A percentile compares a stretch with the other conserved stretches of the same genome.
These are phyloP conservation scores for Oligia strigilis DNA, from an alignment of 2,888 invertebrate species.

Conservation along the genomic window DNA sequence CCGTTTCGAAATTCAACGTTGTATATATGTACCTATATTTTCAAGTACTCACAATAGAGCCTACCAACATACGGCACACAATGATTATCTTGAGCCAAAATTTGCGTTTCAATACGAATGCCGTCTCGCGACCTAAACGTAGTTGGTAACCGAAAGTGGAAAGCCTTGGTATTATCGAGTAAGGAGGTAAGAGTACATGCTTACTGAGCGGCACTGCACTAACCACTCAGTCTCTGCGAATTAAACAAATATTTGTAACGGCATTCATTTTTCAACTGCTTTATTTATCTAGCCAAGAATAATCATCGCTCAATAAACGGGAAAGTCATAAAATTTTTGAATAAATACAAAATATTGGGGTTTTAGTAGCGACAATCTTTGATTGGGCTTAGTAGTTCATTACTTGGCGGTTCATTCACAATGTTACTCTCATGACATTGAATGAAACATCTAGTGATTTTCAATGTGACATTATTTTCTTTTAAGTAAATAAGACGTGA, in stretches of 20 bases:
- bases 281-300: constrained; percentile 57
- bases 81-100: constrained; percentile 68
- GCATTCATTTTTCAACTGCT: constrained; percentile 64
- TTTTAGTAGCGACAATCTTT: constrained; percentile 8
- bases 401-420: constrained; percentile 15
- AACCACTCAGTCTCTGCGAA: constrained; percentile 74
- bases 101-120: constrained; percentile 74
- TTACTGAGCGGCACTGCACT: constrained; percentile 75
- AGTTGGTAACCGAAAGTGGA: constrained; percentile 84
- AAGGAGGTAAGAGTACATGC: constrained; percentile 78
- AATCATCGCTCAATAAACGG: constrained; percentile 38
- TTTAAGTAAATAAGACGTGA: constrained; percentile 52
- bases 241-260: constrained; percentile 79
- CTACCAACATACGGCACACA: constrained; percentile 49
- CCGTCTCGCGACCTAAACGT: constrained; percentile 74
- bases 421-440: constrained; percentile 38
- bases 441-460: constrained; percentile 43
- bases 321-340: constrained; percentile 22
- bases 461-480: constrained; percentile 38
- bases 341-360: constrained; percentile 3
- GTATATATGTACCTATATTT: constrained; percentile 12
- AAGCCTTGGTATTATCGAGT: constrained; percentile 87
- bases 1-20: constrained; percentile 27
- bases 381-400: neutral
- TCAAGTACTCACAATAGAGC: constrained; percentile 33